These are phyloP conservation scores for Callocephalon fimbriatum DNA, from an alignment of 2,113 vertebrate species.

Conservation along the genomic window DNA sequence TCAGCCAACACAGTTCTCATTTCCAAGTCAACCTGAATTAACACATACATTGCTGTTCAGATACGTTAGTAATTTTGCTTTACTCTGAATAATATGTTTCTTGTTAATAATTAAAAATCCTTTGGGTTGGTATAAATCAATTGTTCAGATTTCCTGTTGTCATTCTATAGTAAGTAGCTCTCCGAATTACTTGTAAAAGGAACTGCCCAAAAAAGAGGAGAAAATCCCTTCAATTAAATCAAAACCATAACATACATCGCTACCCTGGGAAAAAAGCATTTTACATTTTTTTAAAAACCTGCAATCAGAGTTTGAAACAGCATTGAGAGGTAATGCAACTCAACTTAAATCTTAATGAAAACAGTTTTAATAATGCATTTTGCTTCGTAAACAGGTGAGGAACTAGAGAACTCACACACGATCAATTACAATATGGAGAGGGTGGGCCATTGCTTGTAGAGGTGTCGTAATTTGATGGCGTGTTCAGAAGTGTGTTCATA, in stretches of 20 bases:
- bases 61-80: background rate
- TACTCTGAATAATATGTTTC: background rate
- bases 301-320: background rate
- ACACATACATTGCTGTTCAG: background rate
- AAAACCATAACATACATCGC: background rate
- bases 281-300: background rate
- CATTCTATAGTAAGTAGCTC: background rate
- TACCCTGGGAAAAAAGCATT: background rate
- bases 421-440: background rate
- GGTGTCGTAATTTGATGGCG: rapidly evolving
- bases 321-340: background rate
- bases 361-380: background rate
- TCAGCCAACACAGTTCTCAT: background rate
- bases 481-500: background rate
- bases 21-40: background rate
- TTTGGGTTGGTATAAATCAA: background rate
- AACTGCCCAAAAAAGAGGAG: background rate
- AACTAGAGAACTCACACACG: background rate
- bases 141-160: background rate
- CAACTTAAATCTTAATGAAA: background rate
- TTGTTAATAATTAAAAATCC: background rate
- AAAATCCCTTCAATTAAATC: background rate
- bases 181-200: background rate
- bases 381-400: background rate
- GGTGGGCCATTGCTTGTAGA: background rate